A percentile compares a stretch with the other conserved stretches of the same genome.
These are phyloP conservation scores for Procambarus clarkii DNA, from an alignment of 1,140 invertebrate genomes.

Conservation along the genomic window DNA sequence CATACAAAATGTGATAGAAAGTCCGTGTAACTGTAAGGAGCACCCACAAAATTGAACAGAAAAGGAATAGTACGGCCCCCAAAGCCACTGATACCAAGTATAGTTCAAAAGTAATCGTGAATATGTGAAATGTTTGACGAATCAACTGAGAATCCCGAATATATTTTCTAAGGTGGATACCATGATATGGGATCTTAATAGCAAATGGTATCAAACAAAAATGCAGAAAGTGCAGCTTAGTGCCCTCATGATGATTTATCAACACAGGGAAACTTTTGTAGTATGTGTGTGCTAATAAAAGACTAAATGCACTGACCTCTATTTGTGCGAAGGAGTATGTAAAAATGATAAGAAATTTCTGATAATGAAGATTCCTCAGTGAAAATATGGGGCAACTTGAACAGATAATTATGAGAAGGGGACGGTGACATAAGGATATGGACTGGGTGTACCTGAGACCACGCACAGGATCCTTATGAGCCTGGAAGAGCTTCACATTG, in stretches of 20 bases:
- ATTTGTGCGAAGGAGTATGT: neutral
- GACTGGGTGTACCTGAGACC: slow-evolving; percentile 91
- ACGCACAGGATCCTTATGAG: slow-evolving; percentile 99
- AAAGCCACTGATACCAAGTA: neutral
- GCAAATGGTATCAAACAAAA: neutral
- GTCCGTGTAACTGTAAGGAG: neutral
- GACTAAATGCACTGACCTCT: neutral
- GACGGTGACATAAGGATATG: slow-evolving; percentile 48
- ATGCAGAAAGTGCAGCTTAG: neutral
- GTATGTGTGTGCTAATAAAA: neutral
- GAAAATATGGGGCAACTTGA: neutral
- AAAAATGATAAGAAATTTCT: neutral
- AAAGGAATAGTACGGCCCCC: neutral
- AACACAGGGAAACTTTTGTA: neutral
- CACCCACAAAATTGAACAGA: neutral
- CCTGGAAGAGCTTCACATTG: slow-evolving; percentile 99
- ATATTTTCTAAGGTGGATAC: neutral
- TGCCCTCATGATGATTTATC: neutral
- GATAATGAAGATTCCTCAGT: neutral
- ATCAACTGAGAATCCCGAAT: neutral
- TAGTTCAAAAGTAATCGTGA: neutral
- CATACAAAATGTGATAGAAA: neutral
- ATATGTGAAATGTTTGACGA: neutral
- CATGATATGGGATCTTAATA: neutral
- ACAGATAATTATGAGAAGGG: slow-evolving; percentile 12